phyloP scores from a whole-genome alignment of 2,113 vertebrate genomes.

The Sander vitreus region DNA sequence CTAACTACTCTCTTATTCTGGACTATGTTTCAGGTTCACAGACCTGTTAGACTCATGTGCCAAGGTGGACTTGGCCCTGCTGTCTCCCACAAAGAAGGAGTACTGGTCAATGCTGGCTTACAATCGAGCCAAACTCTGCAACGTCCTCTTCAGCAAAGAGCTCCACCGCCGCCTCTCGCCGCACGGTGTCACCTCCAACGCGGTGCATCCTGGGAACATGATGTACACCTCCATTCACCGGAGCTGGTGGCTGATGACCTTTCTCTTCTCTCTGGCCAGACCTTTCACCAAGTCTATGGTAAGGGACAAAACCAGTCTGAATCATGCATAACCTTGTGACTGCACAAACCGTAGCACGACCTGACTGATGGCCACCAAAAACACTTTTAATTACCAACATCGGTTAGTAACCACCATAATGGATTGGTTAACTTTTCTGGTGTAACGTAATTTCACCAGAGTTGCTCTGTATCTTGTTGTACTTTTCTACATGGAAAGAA shows the following conservation, averaged over 20 bases:
- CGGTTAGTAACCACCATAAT: neutral
- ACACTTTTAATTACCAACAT: neutral
- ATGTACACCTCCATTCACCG: constrained; percentile 93
- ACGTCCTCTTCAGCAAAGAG: constrained; percentile 93
- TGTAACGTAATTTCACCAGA: neutral
- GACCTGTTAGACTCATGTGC: constrained; percentile 90
- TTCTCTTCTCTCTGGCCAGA: constrained; percentile 92
- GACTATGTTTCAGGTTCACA: constrained; percentile 88
- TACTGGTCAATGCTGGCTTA: constrained; percentile 99
- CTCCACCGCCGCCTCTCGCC: constrained; percentile 93
- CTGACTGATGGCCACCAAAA: neutral
- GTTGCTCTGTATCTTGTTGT: neutral
- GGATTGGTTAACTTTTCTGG: constrained; percentile 2
- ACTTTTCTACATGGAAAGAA: neutral
- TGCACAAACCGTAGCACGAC: neutral
- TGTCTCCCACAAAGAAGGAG: constrained; percentile 90
- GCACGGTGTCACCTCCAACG: constrained; percentile 90
- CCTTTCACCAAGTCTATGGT: constrained; percentile 99
- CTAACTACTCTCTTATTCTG: constrained; percentile 24
- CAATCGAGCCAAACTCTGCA: constrained; percentile 97
- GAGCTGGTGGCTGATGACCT: constrained; percentile 94
- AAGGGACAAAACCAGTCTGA: constrained; percentile 67
- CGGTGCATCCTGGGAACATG: constrained; percentile 96
- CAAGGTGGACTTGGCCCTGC: constrained; percentile 89
- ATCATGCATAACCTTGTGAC: neutral